Conservation (phyloP, 2,888 invertebrate genomes). For the Oxystoma pomonae region DNA sequence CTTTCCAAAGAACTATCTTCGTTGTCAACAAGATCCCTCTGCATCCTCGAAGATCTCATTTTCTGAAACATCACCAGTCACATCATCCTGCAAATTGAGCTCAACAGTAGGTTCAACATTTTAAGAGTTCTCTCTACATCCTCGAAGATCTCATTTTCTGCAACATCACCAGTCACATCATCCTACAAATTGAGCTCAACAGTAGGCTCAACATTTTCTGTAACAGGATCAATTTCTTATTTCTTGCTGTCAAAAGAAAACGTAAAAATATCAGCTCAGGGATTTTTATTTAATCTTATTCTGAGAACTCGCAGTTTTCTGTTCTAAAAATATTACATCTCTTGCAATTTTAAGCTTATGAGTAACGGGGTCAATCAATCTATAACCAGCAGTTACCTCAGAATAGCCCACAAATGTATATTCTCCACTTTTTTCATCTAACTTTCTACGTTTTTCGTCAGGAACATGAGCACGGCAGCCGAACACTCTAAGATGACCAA, state of each 20-base stretch:
- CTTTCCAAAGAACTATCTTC: neutral
- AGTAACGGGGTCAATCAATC: constrained; percentile 18
- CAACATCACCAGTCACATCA: constrained; percentile 7
- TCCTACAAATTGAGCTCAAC: no score
- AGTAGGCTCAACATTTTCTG: neutral
- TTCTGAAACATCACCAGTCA: neutral
- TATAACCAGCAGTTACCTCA: constrained; percentile 14
- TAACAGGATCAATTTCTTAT: neutral
- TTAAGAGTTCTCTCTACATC: no score
- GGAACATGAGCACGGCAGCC: constrained; percentile 19
- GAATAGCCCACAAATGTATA: constrained; percentile 20
- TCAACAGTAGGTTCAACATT: no score
- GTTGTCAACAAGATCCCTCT: constrained; percentile 2
- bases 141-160: neutral
- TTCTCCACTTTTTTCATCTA: constrained; percentile 19
- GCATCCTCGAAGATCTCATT: neutral
- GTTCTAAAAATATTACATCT: constrained; percentile 24
- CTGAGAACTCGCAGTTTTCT: neutral
- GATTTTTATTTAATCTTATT: neutral
- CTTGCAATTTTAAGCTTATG: constrained; percentile 18
- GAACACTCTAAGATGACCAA: constrained; percentile 14
- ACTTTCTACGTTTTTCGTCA: constrained; percentile 15
- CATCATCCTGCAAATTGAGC: no score
- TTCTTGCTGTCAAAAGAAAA: neutral
- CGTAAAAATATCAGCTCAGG: neutral